Evolutionary conservation across 2,888 invertebrate genomes (phyloP).

Genomic region (Iselma pallidipennis): DNA sequence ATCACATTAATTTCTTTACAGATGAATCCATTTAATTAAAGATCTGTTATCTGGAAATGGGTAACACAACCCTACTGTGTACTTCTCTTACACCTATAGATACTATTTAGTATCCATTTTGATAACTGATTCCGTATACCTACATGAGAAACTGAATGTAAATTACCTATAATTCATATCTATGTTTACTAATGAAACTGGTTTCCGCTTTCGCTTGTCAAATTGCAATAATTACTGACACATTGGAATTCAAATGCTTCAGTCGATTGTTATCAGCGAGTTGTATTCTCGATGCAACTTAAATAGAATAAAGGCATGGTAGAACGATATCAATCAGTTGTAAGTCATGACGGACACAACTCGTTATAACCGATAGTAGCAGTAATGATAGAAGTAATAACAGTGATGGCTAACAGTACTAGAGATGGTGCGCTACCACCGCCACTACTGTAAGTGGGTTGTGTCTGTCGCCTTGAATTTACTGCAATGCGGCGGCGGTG

Average conservation of each 20-base stretch:
- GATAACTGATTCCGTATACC: neutral
- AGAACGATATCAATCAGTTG: neutral
- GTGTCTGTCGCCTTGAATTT: conserved; percentile 24
- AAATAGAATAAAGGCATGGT: neutral
- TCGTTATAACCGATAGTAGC: neutral
- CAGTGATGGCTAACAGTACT: neutral
- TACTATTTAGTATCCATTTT: neutral
- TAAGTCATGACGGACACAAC: neutral
- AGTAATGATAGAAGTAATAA: neutral
- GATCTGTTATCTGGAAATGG: neutral
- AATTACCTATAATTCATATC: neutral
- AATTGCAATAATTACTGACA: conserved; percentile 5
- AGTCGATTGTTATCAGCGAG: neutral
- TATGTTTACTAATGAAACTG: conserved; percentile 1
- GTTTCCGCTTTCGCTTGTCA: neutral
- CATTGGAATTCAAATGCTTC: neutral
- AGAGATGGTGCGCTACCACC: conserved; percentile 12
- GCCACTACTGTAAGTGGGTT: neutral
- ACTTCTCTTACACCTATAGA: neutral
- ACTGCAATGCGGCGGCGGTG: conserved; percentile 31
- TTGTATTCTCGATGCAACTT: neutral
- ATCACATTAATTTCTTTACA: neutral
- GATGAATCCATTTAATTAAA: neutral
- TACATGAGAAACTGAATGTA: neutral
- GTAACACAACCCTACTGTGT: neutral